Conservation (phyloP, 2,113 vertebrate genomes). For the Piliocolobus tephrosceles region DNA sequence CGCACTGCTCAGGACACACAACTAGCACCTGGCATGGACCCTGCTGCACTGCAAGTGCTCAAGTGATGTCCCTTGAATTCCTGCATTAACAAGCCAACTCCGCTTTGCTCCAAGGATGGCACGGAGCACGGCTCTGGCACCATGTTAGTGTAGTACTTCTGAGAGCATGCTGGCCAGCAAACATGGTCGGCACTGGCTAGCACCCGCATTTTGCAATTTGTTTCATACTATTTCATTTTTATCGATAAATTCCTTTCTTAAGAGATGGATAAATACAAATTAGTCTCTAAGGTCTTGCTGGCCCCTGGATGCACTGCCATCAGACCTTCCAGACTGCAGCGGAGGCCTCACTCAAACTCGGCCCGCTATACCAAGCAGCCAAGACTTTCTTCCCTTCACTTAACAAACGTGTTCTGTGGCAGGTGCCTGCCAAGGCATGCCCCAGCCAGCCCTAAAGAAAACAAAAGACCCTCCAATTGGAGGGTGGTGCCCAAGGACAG, state of each 20-base stretch:
- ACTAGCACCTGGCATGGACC: background rate
- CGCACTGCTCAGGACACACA: background rate
- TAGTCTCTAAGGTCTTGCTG: too few relatives aligned
- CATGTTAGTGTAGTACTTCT: too few relatives aligned
- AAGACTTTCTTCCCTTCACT: background rate
- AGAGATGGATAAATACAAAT: background rate
- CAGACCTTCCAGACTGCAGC: background rate
- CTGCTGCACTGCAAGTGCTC: background rate
- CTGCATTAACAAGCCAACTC: background rate
- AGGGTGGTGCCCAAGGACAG: background rate
- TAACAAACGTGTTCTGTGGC: background rate
- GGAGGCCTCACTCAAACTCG: background rate
- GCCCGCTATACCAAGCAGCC: background rate
- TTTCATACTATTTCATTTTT: too few relatives aligned
- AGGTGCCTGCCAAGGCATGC: background rate
- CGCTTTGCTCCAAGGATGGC: fast-evolving
- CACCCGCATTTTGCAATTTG: background rate
- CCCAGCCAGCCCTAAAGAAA: background rate
- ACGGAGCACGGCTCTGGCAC: fast-evolving
- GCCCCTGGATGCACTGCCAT: background rate
- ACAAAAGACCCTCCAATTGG: background rate
- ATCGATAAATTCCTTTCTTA: background rate
- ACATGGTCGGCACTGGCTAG: too few relatives aligned
- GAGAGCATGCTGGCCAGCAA: too few relatives aligned
- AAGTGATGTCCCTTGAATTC: background rate